Percentiles rank a stretch among this genome's conserved stretches.
phyloP scores from a whole-genome alignment of 2,797 vertebrate genomes.

The Phoebastria nigripes region DNA sequence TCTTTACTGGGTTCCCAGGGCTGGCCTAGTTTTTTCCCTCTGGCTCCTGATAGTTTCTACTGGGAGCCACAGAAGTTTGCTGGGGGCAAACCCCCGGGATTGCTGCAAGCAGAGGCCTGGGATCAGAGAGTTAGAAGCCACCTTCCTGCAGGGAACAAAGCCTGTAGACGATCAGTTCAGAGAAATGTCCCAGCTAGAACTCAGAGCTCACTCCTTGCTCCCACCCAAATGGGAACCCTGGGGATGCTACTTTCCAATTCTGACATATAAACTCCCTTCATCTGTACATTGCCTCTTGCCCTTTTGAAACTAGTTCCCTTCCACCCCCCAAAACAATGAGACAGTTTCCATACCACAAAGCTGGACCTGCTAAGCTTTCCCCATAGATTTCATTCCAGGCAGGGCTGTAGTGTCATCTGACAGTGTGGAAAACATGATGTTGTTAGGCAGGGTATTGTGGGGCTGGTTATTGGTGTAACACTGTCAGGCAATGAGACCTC shows the following conservation, averaged over 20 bases:
- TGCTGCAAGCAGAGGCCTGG: background rate
- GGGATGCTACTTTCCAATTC: background rate
- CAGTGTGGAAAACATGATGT: background rate
- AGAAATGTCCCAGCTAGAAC: background rate
- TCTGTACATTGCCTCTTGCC: background rate
- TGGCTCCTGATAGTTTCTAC: background rate
- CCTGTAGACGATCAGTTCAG: rapidly evolving
- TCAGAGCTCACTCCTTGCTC: background rate
- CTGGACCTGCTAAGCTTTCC: background rate
- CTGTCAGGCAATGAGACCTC: background rate
- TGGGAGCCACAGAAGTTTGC: background rate
- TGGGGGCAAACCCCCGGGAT: background rate
- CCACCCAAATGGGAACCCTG: background rate
- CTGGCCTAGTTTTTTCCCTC: background rate
- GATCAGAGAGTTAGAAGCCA: background rate
- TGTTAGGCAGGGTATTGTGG: background rate
- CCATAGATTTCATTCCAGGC: background rate
- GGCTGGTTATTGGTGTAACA: background rate
- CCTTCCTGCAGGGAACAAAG: background rate
- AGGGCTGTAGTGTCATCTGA: background rate
- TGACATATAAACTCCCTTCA: background rate
- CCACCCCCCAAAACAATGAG: background rate
- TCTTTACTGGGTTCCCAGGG: background rate
- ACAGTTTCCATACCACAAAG: background rate
- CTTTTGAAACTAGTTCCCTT: background rate